Percentiles rank a stretch among this genome's conserved stretches.
These are phyloP conservation scores for Andricus curvator DNA, from an alignment of 2,888 invertebrate genomes.

Conservation along the genomic window DNA sequence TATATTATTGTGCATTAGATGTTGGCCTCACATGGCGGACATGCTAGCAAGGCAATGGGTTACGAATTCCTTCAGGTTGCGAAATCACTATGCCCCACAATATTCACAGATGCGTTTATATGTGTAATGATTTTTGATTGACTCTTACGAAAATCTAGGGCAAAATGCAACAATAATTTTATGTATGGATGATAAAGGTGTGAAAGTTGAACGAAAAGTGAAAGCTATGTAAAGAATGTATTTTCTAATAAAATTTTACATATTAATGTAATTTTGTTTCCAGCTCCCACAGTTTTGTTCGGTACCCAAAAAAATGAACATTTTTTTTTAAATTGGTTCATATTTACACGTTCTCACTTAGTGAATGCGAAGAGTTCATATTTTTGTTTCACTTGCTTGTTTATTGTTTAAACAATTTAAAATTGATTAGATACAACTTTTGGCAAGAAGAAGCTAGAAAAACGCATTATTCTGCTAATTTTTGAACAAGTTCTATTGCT, in stretches of 20 bases:
- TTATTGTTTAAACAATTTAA: too few relatives aligned
- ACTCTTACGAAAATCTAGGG: not conserved
- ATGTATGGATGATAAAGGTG: not conserved
- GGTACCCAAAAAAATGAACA: too few relatives aligned
- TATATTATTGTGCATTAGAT: slow-evolving; percentile 18
- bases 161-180: not conserved
- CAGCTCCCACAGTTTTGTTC: too few relatives aligned
- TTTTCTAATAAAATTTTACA: not conserved
- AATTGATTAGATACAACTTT: too few relatives aligned
- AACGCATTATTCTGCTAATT: too few relatives aligned
- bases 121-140: not conserved
- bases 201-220: not conserved
- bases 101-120: not conserved
- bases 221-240: not conserved
- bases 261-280: not conserved
- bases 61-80: not conserved
- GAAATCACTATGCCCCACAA: not conserved
- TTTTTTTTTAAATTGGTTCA: too few relatives aligned
- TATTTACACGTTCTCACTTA: too few relatives aligned
- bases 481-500: too few relatives aligned
- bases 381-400: too few relatives aligned
- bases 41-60: not conserved
- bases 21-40: too few relatives aligned
- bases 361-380: too few relatives aligned
- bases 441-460: too few relatives aligned